These are phyloP conservation scores for Limulus polyphemus DNA, from an alignment of 2,888 invertebrate genomes.

Conservation along the genomic window DNA sequence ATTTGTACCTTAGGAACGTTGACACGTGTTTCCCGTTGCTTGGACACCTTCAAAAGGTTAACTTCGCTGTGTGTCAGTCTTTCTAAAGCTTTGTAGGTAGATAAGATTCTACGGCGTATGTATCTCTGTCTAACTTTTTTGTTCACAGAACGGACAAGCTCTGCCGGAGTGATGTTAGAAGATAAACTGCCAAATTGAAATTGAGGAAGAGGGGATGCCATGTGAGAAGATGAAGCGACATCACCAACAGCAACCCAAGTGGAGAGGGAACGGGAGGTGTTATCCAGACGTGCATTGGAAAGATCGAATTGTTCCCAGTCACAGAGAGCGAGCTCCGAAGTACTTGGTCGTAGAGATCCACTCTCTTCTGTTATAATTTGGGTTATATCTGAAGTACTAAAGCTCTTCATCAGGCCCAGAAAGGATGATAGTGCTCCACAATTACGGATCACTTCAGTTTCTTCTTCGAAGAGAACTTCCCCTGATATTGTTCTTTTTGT, in stretches of 20 bases:
- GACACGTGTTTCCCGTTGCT: neutral
- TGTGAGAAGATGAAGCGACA: slow-evolving; percentile 56
- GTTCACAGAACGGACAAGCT: slow-evolving; percentile 60
- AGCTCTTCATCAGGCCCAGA: slow-evolving; percentile 66
- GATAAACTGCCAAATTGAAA: slow-evolving; percentile 14
- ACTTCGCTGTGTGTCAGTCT: slow-evolving; percentile 72
- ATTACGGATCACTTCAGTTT: slow-evolving; percentile 61
- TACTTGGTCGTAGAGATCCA: slow-evolving; percentile 34
- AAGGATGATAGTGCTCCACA: slow-evolving; percentile 61
- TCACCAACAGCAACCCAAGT: slow-evolving; percentile 78
- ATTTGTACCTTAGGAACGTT: slow-evolving; percentile 7
- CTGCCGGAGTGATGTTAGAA: slow-evolving; percentile 48
- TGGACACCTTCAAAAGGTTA: slow-evolving; percentile 39
- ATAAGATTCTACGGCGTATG: slow-evolving; percentile 59
- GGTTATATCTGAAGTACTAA: slow-evolving; percentile 65
- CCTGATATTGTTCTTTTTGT: slow-evolving; percentile 8
- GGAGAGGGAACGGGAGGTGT: slow-evolving; percentile 58
- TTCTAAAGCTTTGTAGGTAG: slow-evolving; percentile 67
- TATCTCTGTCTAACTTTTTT: slow-evolving; percentile 73
- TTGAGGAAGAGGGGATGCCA: slow-evolving; percentile 61
- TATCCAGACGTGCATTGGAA: slow-evolving; percentile 46
- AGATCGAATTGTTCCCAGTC: slow-evolving; percentile 23
- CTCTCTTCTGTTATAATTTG: slow-evolving; percentile 29
- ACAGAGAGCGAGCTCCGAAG: slow-evolving; percentile 28
- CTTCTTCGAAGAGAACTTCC: slow-evolving; percentile 57